Evolutionary conservation across 2,113 vertebrate species (phyloP).

Genomic region (Cranoglanis bouderius): DNA sequence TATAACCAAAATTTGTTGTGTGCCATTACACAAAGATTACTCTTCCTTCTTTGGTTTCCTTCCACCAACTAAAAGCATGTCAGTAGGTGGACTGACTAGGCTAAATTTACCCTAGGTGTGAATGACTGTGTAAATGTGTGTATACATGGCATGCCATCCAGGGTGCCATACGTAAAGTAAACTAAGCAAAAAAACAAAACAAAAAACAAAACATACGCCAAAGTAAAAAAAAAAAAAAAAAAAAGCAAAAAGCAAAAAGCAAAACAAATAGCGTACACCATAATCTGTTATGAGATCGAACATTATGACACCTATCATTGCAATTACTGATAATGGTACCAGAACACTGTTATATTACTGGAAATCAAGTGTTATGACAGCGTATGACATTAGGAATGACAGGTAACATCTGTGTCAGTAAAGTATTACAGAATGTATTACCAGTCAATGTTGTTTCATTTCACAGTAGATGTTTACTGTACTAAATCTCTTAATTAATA

Average conservation of each 20-base stretch:
- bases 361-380: background rate
- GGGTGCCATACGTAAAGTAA: background rate
- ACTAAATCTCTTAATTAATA: background rate
- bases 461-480: background rate
- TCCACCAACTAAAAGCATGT: background rate
- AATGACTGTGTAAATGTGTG: background rate
- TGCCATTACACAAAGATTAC: no score
- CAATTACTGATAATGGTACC: background rate
- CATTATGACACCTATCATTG: background rate
- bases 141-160: background rate
- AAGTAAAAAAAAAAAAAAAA: background rate
- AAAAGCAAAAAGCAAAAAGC: no score
- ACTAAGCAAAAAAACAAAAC: background rate
- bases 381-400: background rate
- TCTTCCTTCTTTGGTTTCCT: constrained; percentile 2
- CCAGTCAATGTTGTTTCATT: background rate
- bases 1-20: no score
- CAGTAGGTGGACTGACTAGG: background rate
- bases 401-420: background rate
- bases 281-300: background rate
- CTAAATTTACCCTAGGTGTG: background rate
- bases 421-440: background rate
- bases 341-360: background rate
- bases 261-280: background rate
- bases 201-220: no score